These are phyloP conservation scores for Etheostoma cragini DNA, from an alignment of 2,113 vertebrate species.

Conservation along the genomic window DNA sequence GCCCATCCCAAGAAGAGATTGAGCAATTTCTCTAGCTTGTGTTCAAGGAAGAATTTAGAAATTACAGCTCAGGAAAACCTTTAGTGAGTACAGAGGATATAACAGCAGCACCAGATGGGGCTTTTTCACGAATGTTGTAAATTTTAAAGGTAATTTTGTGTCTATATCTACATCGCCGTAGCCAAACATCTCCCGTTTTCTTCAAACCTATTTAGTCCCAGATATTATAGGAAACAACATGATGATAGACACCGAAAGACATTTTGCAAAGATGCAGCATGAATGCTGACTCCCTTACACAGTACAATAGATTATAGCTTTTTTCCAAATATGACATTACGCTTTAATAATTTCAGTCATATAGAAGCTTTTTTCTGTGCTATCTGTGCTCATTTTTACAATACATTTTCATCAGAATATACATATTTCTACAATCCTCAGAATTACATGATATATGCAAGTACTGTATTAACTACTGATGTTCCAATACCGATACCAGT, in stretches of 20 bases:
- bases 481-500: too few relatives aligned
- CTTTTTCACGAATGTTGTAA: not conserved
- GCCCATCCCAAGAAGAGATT: not conserved
- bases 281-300: too few relatives aligned
- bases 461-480: too few relatives aligned
- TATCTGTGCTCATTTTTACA: not conserved
- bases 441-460: not conserved
- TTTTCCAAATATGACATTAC: not conserved
- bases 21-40: conserved; percentile 23
- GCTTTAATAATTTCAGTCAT: not conserved
- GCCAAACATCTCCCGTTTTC: too few relatives aligned
- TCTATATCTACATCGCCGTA: too few relatives aligned
- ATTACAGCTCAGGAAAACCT: not conserved
- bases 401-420: not conserved
- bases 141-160: not conserved
- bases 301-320: not conserved
- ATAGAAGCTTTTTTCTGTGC: not conserved
- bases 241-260: too few relatives aligned
- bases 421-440: not conserved
- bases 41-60: not conserved
- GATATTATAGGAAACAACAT: too few relatives aligned
- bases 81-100: not conserved
- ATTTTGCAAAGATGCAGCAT: too few relatives aligned
- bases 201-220: too few relatives aligned
- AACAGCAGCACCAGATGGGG: too few relatives aligned